These are phyloP conservation scores for Austrolebias charrua DNA, from an alignment of 2,797 vertebrate genomes.

Conservation along the genomic window DNA sequence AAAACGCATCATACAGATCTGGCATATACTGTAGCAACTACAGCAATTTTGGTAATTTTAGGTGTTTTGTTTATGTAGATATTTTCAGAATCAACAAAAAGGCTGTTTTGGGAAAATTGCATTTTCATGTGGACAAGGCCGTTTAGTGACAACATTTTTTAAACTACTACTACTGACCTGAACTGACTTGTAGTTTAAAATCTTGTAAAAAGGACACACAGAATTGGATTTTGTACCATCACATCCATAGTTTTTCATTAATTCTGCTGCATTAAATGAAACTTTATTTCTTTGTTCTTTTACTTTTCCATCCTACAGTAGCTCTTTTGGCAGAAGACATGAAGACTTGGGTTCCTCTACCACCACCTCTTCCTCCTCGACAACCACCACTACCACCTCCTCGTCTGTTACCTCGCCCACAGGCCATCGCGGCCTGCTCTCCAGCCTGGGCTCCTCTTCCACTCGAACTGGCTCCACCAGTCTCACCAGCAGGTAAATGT, in stretches of 20 bases:
- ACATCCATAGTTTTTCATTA: not conserved
- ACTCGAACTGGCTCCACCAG: conserved; percentile 86
- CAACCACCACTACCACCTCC: conserved; percentile 80
- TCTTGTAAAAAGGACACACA: not conserved
- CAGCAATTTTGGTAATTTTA: no score
- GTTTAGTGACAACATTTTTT: no score
- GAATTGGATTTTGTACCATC: not conserved
- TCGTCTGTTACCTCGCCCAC: conserved; percentile 96
- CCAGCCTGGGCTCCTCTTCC: conserved; percentile 85
- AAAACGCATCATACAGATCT: no score
- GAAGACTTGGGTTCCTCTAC: conserved; percentile 90
- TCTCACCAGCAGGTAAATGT: conserved; percentile 89
- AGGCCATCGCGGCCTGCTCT: conserved; percentile 87
- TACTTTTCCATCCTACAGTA: conserved; percentile 69
- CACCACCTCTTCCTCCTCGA: conserved; percentile 75
- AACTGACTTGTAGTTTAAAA: no score
- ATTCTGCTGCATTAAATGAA: not conserved
- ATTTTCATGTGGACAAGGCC: no score
- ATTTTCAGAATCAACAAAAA: no score
- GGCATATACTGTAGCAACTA: no score
- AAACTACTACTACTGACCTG: no score
- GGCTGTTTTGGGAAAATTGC: no score
- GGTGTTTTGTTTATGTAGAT: no score
- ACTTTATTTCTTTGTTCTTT: not conserved
- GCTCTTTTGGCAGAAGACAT: conserved; percentile 93